Percentiles rank a stretch among this genome's conserved stretches.
Conservation (phyloP, 2,113 vertebrate species). For the Heterocephalus glaber region DNA sequence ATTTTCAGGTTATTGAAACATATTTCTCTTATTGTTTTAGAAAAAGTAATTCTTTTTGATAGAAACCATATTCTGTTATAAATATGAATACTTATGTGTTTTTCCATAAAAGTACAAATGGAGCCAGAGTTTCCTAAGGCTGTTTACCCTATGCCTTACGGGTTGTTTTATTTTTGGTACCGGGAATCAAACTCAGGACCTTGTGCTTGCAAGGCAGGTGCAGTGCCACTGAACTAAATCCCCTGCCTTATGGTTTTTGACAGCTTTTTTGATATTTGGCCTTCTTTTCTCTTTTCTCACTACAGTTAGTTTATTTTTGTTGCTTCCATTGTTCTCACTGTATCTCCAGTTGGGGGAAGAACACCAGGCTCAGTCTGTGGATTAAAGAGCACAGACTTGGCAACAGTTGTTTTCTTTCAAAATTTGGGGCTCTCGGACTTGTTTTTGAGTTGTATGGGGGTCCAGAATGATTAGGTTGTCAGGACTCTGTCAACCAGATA, state of each 20-base stretch:
- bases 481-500: background rate
- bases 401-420: slow-evolving; percentile 32
- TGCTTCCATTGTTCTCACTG: background rate
- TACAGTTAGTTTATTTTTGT: slow-evolving; percentile 3
- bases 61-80: background rate
- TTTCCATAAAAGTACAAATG: background rate
- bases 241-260: background rate
- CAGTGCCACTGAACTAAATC: no score
- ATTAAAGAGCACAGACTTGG: background rate
- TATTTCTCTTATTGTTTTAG: slow-evolving; percentile 9
- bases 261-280: background rate
- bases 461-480: background rate
- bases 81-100: background rate
- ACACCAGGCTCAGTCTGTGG: background rate
- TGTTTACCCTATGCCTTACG: background rate
- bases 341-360: background rate
- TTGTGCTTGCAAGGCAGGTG: no score
- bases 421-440: background rate
- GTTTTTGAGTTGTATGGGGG: slow-evolving; percentile 26
- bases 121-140: background rate
- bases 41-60: slow-evolving; percentile 28
- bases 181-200: no score
- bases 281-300: background rate
- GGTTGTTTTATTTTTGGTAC: no score
- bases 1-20: slow-evolving; percentile 14